Base-by-base conservation (phyloP, 2,888 invertebrate species). In the Boloria selene region DNA sequence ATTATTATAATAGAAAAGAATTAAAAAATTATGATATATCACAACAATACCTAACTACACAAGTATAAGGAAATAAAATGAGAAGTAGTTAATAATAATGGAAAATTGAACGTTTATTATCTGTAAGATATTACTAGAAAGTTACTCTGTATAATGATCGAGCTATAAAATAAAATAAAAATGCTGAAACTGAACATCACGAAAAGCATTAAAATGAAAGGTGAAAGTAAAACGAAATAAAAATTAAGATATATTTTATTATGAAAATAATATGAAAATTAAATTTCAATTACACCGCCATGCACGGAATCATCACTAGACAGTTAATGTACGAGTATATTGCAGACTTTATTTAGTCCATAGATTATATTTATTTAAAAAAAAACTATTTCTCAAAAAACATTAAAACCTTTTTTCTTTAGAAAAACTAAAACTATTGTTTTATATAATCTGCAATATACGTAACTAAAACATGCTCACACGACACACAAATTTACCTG, bases 401-500 rank as follows among this genome's bases (percentile, higher is more conserved):
- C 13, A 17, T 55, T 44, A 68, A 61, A 51, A 10, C 31, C 10
- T 31, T 31, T 6, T 31, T 31, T 26, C 26, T 38, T 38, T 38
- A 2, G 7, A 31, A 18, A 51, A 51, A 44, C 50, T 10, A 26
- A 64, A 22, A 62, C 45, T 53, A 59, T 31, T 56, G 5, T 63
- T 63, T 52, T 22, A 38, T 53, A 49, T 49, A 53, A 52, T 62
- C 17, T 59, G 42, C 54, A 49, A 60, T 51, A 63, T 13, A 62
- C 52, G 52, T 54, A 61, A 62, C 69, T 61, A 62, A 51, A 60
- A 51, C 42, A 67, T 59, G 64, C 54, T 65, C 64, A 67, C 65
- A 69, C 67, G 67, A 74, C 77, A 82, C 76, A 76, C 73, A 79
- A 73, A 79, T 76, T 92, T 95, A 95, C 95, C 95, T 95, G 95